A percentile compares a stretch with the other conserved stretches of the same genome.
Conservation (phyloP, 2,113 vertebrate species). For the Istiophorus platypterus region DNA sequence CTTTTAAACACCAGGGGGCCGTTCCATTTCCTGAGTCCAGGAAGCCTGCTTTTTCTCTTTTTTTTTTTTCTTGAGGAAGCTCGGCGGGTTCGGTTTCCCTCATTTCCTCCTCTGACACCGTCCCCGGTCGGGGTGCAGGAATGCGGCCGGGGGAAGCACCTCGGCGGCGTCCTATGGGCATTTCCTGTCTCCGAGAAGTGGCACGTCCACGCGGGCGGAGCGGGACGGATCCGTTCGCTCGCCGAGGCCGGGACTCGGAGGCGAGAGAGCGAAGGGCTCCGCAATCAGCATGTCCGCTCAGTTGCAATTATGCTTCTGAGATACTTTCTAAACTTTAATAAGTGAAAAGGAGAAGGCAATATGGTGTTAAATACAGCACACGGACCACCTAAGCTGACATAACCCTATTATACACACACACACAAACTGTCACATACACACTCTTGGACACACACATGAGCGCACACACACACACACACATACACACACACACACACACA, state of each 20-base stretch:
- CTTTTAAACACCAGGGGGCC: constrained; percentile 64
- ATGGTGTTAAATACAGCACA: constrained; percentile 74
- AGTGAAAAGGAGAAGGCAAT: constrained; percentile 78
- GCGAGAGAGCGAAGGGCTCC: constrained; percentile 39
- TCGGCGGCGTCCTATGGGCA: constrained; percentile 53
- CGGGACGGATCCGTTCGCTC: constrained; percentile 18
- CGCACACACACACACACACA: constrained; percentile 71
- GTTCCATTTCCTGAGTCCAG: constrained; percentile 79
- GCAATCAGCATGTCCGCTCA: constrained; percentile 58
- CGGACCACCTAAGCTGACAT: constrained; percentile 81
- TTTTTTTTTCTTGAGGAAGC: too few species aligned
- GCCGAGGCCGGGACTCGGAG: constrained; percentile 18
- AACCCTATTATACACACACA: constrained; percentile 80
- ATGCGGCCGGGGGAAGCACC: constrained; percentile 64
- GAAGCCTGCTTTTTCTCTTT: constrained; percentile 71
- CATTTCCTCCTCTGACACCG: constrained; percentile 77
- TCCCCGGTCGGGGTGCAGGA: constrained; percentile 76
- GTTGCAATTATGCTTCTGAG: constrained; percentile 69
- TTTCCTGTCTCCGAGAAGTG: constrained; percentile 57
- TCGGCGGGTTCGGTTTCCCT: constrained; percentile 76
- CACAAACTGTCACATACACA: constrained; percentile 71
- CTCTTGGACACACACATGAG: constrained; percentile 63
- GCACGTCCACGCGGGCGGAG: constrained; percentile 49
- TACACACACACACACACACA: constrained; percentile 75
- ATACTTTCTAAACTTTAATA: constrained; percentile 76